Percentiles rank a stretch among this genome's conserved stretches.
phyloP scores from a whole-genome alignment of 2,797 vertebrate genomes.

The Helostoma temminkii region DNA sequence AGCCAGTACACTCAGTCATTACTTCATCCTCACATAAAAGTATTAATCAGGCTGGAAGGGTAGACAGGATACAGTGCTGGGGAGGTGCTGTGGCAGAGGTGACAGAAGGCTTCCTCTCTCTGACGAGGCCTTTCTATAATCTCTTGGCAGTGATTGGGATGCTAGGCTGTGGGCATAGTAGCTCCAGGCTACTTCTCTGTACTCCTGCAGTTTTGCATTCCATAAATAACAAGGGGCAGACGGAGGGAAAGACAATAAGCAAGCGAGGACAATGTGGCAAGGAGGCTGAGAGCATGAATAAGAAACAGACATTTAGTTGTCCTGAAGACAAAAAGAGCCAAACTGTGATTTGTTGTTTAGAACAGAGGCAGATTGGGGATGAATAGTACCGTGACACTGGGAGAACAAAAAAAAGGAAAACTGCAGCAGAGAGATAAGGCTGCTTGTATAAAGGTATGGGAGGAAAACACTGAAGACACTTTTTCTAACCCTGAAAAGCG shows the following conservation, averaged over 20 bases:
- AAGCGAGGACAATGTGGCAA: constrained; percentile 78
- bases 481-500: constrained; percentile 60
- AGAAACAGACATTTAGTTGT: constrained; percentile 82
- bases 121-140: constrained; percentile 66
- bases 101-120: constrained; percentile 62
- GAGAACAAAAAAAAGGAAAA: constrained; percentile 83
- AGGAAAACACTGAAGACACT: constrained; percentile 64
- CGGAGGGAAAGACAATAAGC: constrained; percentile 78
- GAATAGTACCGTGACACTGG: constrained; percentile 85
- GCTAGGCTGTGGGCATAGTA: constrained; percentile 57
- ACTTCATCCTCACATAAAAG: constrained; percentile 35
- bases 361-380: constrained; percentile 83
- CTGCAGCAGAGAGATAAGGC: constrained; percentile 85
- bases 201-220: constrained; percentile 68
- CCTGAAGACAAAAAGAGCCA: constrained; percentile 84
- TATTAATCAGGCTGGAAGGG: constrained; percentile 42
- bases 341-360: constrained; percentile 82
- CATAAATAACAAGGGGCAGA: constrained; percentile 82
- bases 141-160: constrained; percentile 59
- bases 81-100: constrained; percentile 50
- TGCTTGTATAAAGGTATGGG: constrained; percentile 67
- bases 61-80: constrained; percentile 12
- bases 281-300: constrained; percentile 80
- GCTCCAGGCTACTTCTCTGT: constrained; percentile 64
- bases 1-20: constrained; percentile 30